Evolutionary conservation across 1,140 invertebrate genomes (phyloP).

Genomic region (Pentalonia nigronervosa): DNA sequence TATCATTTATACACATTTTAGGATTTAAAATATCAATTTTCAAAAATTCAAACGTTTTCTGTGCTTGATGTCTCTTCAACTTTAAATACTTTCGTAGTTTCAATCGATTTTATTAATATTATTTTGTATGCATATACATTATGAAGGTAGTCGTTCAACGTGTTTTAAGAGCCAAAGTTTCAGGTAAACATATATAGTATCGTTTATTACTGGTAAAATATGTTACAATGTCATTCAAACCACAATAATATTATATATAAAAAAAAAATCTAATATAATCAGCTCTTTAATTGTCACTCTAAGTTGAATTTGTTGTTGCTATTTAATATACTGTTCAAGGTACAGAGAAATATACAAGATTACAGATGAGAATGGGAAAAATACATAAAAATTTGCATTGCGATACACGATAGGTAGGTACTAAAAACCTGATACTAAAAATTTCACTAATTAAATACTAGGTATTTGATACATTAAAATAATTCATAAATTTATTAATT

Average conservation of each 20-base stretch:
- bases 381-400: not conserved
- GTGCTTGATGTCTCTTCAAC: not conserved
- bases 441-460: no score
- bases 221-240: not conserved
- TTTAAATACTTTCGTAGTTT: not conserved
- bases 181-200: constrained; percentile 66
- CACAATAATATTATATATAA: not conserved
- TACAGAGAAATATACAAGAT: not conserved
- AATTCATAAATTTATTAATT: no score
- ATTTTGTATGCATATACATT: constrained; percentile 14
- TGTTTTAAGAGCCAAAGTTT: constrained; percentile 75
- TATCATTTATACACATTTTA: no score
- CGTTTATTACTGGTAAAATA: not conserved
- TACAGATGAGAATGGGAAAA: not conserved
- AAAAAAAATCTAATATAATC: not conserved
- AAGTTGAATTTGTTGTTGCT: not conserved
- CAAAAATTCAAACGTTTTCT: no score
- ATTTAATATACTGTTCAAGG: not conserved
- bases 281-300: not conserved
- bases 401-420: no score
- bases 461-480: no score
- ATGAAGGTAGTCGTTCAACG: constrained; percentile 81
- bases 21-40: no score
- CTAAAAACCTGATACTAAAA: no score
- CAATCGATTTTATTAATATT: not conserved